Evolutionary conservation across 2,888 invertebrate species (phyloP), one percentile per base, ranked within the genome.

Genomic region (Pterostichus madidus): DNA sequence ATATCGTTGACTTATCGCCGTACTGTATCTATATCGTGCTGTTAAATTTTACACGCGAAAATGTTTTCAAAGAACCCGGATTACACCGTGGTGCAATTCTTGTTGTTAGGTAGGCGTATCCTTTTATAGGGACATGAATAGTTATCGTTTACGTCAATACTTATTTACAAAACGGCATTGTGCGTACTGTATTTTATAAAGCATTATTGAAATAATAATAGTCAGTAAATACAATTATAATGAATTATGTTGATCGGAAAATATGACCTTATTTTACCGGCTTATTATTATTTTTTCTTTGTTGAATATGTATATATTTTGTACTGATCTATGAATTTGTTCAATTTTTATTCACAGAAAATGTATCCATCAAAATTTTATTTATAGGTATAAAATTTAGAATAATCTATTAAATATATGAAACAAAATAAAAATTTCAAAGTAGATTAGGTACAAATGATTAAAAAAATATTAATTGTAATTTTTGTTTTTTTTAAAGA

Each of bases 1-100:
- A 39, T 44, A 71, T 71, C 68, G n/a, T 56, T 71, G 6, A 71
- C 44, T 71, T 71, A 71, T 71, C 68, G 13, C 35, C n/a, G 15
- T 71, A 39, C 39, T 71, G 44, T 44, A 71, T 71, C 68, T 71
- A 71, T 44, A 44, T 44, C 39, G 8, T 8, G 24, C 68, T 71
- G 39, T 17, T 17, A 44, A 71, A 71, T 71, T 71, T 71, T 71
- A 71, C 44, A 71, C 17, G 68, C 39, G 68, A 44, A 39, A 71
- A 44, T 71, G 68, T 44, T 71, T 71, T 71, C 39, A 39, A 71
- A 71, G 17, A 44, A 46, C 1, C 17, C 5, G 39, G 39, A 64
- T 44, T 71, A 71, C 17, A 24, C 3, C 24, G 24, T 24, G 24
- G 17, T 13, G 1, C 13, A 11, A 17, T 49, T 56, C 56, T 56